Percentiles rank a stretch among this genome's conserved stretches.
These are phyloP conservation scores for Nothoprocta perdicaria DNA, from an alignment of 2,113 vertebrate species.

Conservation along the genomic window DNA sequence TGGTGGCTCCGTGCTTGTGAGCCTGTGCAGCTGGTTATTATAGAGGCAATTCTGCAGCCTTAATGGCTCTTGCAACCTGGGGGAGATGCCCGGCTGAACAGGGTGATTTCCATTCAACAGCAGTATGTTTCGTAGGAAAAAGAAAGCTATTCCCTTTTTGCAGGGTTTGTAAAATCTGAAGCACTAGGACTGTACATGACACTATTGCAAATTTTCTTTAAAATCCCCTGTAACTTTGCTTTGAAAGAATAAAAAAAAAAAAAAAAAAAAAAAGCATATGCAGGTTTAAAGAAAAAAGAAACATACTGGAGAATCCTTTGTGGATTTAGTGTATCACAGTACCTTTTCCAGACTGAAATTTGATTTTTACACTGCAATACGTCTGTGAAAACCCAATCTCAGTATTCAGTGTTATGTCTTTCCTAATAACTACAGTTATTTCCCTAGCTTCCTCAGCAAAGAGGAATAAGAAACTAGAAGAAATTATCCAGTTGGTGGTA, in stretches of 20 bases:
- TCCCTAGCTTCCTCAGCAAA: conserved; percentile 32
- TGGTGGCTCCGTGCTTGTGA: not conserved
- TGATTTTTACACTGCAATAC: not conserved
- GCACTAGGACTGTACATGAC: not conserved
- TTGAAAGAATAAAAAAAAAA: not conserved
- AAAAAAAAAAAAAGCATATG: not conserved
- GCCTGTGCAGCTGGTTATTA: not conserved
- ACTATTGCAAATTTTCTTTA: not conserved
- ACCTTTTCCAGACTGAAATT: not conserved
- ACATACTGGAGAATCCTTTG: not conserved
- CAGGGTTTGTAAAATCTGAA: not conserved
- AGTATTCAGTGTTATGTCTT: conserved; percentile 11
- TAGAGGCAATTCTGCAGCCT: not conserved
- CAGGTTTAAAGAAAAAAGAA: not conserved
- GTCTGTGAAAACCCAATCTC: conserved; percentile 27
- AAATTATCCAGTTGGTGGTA: conserved; percentile 50
- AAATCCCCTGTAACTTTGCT: not conserved
- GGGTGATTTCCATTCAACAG: not conserved
- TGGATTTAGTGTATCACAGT: not conserved
- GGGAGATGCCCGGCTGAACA: not conserved
- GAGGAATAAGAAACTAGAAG: not conserved
- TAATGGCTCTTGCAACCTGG: not conserved
- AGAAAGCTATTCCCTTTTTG: not conserved
- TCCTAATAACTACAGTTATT: conserved; percentile 19
- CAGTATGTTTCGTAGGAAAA: not conserved